Evolutionary conservation across 2,888 invertebrate genomes (phyloP).

Genomic region (Gandaritis pyraliata): DNA sequence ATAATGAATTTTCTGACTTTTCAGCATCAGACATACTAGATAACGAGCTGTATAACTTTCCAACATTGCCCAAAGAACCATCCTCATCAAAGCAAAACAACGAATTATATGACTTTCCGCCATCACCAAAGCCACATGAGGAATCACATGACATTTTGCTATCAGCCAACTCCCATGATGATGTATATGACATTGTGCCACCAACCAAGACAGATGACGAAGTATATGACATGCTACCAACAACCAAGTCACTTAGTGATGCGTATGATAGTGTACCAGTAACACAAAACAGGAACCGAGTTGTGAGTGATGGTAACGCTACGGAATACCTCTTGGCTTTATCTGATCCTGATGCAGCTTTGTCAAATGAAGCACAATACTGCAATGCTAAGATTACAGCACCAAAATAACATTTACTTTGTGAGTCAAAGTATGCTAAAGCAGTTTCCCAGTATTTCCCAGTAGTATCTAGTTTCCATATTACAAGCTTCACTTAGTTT

Average conservation of each 20-base stretch:
- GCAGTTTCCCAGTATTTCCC: too few species aligned
- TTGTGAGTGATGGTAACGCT: constrained; percentile 17
- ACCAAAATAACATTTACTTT: not conserved
- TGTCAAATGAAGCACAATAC: constrained; percentile 11
- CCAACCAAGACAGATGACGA: constrained; percentile 7
- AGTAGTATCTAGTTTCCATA: too few species aligned
- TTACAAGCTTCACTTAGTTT: too few species aligned
- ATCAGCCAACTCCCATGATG: constrained; percentile 10
- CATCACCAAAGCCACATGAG: constrained; percentile 5
- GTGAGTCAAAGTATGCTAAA: too few species aligned
- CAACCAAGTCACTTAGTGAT: constrained; percentile 8
- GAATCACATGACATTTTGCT: constrained; percentile 16
- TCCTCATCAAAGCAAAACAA: not conserved
- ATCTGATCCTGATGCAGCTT: not conserved
- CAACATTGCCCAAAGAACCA: constrained; percentile 8
- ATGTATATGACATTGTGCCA: constrained; percentile 14
- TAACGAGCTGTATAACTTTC: constrained; percentile 24
- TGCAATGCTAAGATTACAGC: constrained; percentile 13
- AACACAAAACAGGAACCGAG: constrained; percentile 7
- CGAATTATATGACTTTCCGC: constrained; percentile 1
- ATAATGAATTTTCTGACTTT: constrained; percentile 3
- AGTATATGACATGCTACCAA: constrained; percentile 15
- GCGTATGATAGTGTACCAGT: constrained; percentile 15
- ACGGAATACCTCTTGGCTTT: constrained; percentile 14
- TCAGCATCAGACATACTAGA: constrained; percentile 6